Evolutionary conservation across 35 echinoderm and acorn worm species (phyloP).

Genomic region (Antedon bifida): DNA sequence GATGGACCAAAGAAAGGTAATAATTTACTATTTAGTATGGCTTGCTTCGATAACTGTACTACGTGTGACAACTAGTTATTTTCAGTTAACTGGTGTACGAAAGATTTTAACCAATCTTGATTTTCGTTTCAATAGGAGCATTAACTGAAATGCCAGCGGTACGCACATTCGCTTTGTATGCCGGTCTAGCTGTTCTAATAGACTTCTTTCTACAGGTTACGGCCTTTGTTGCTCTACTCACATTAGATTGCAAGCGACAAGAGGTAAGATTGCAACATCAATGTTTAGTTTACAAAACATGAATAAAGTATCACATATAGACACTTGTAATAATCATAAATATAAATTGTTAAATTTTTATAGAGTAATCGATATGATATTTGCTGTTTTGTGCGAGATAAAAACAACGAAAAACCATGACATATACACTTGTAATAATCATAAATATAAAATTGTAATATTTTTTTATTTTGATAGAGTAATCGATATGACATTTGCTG

Average conservation of each 20-base stretch:
- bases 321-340: too few relatives aligned
- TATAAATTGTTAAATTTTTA: too few relatives aligned
- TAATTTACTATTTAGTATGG: too few relatives aligned
- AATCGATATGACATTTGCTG: slow-evolving; percentile 8
- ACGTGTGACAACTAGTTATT: too few relatives aligned
- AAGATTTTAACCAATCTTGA: neutral
- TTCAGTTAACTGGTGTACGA: neutral
- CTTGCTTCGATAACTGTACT: too few relatives aligned
- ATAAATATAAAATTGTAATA: too few relatives aligned
- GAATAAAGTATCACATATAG: too few relatives aligned
- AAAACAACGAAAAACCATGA: too few relatives aligned
- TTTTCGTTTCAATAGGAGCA: slow-evolving; percentile 35
- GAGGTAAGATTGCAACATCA: slow-evolving; percentile 13
- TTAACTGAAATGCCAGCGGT: slow-evolving; percentile 59
- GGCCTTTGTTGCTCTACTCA: slow-evolving; percentile 47
- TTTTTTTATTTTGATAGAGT: neutral
- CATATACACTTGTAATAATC: too few relatives aligned
- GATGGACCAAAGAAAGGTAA: neutral
- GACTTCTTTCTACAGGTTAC: slow-evolving; percentile 49
- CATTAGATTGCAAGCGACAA: slow-evolving; percentile 28
- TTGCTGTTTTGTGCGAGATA: neutral
- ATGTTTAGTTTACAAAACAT: too few relatives aligned
- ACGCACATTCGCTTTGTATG: slow-evolving; percentile 48
- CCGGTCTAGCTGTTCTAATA: slow-evolving; percentile 44
- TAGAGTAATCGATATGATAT: slow-evolving; percentile 7